Percentiles rank a stretch among this genome's conserved stretches.
Evolutionary conservation across 2,888 invertebrate species (phyloP).

Genomic region (Aleiodes testaceus): DNA sequence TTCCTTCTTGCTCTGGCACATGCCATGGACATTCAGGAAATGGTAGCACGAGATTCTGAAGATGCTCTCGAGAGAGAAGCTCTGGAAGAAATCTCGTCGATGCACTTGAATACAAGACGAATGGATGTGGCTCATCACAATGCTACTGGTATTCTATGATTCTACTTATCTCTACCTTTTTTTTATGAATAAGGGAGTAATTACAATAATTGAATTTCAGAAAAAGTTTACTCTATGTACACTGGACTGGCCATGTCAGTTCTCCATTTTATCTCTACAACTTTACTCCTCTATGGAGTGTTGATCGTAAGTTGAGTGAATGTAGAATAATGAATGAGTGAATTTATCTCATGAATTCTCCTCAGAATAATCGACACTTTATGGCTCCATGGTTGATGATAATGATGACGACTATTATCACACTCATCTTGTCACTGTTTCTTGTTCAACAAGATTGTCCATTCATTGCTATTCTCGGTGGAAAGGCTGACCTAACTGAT

Average conservation of each 20-base stretch:
- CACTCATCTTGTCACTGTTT: conserved; percentile 68
- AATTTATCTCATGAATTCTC: neutral
- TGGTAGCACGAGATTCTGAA: conserved; percentile 72
- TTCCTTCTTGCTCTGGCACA: conserved; percentile 70
- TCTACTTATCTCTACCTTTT: conserved; percentile 10
- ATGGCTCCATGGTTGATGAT: conserved; percentile 73
- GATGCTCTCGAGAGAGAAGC: conserved; percentile 71
- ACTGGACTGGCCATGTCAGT: conserved; percentile 69
- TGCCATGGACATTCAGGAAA: conserved; percentile 71
- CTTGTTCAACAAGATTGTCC: conserved; percentile 66
- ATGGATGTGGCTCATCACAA: conserved; percentile 72
- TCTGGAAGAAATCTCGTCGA: conserved; percentile 67
- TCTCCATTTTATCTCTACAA: conserved; percentile 70
- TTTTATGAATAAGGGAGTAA: conserved; percentile 1
- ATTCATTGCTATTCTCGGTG: conserved; percentile 64
- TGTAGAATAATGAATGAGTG: neutral
- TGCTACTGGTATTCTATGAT: conserved; percentile 65
- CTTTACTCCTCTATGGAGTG: conserved; percentile 72
- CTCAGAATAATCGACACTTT: conserved; percentile 70
- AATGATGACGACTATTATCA: conserved; percentile 67
- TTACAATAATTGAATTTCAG: conserved; percentile 58
- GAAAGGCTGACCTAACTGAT: conserved; percentile 62
- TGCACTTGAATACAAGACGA: conserved; percentile 70
- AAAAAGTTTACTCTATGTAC: conserved; percentile 71
- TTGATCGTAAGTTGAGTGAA: conserved; percentile 65